Percentiles rank a stretch among this genome's conserved stretches.
These are phyloP conservation scores for Bradypus variegatus DNA, from an alignment of 2,797 vertebrate genomes.

Conservation along the genomic window DNA sequence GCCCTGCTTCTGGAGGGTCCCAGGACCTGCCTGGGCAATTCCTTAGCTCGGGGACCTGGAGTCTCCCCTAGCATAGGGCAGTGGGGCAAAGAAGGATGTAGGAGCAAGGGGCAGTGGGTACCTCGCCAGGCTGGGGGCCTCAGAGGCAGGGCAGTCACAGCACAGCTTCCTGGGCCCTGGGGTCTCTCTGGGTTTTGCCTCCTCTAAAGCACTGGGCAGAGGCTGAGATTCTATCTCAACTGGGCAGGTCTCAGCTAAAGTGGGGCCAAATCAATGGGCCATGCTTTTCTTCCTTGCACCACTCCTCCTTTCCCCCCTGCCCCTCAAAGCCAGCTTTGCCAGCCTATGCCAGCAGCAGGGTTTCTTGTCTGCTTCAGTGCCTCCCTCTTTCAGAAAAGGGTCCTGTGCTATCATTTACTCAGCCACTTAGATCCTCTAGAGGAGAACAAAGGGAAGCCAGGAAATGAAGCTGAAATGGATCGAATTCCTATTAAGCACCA, in stretches of 20 bases:
- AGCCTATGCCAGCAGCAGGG: background rate
- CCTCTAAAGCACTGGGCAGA: background rate
- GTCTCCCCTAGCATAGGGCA: background rate
- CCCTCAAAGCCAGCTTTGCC: background rate
- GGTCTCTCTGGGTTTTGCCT: background rate
- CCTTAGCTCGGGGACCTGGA: background rate
- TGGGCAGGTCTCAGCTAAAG: background rate
- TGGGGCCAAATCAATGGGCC: background rate
- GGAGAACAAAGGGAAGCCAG: background rate
- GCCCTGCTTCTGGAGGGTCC: background rate
- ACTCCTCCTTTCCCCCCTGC: no score
- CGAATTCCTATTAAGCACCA: fast-evolving
- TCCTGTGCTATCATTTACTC: background rate
- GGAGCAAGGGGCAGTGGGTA: background rate
- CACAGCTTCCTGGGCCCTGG: background rate
- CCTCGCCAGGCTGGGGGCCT: background rate
- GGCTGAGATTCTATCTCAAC: background rate
- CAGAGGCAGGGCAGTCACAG: background rate
- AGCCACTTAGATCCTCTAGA: background rate
- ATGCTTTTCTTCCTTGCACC: background rate
- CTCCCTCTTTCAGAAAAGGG: background rate
- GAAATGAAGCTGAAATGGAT: background rate
- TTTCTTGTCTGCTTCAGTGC: background rate
- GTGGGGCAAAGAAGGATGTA: background rate
- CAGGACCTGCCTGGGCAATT: background rate